Percentiles rank a stretch among this genome's conserved stretches.
Conservation (phyloP, 2,113 vertebrate species). For the Campylomormyrus tamandua region DNA sequence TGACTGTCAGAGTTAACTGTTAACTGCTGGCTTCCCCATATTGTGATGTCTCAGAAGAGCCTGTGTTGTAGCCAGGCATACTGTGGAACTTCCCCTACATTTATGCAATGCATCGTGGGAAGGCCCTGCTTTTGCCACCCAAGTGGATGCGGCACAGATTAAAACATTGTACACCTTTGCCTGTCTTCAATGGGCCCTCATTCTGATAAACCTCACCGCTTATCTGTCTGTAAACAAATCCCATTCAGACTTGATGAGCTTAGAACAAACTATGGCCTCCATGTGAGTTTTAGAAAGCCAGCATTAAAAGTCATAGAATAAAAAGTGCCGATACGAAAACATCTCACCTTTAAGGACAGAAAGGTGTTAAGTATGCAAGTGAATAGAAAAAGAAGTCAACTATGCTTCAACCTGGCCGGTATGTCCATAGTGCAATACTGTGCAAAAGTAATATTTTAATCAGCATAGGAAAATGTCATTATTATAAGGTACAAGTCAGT, state of each 20-base stretch:
- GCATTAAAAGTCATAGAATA: conserved; percentile 6
- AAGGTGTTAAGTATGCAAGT: background rate
- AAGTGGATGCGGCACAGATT: conserved; percentile 3
- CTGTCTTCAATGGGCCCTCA: conserved; percentile 20
- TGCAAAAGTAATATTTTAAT: background rate
- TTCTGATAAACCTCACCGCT: conserved; percentile 21
- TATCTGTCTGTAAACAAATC: conserved; percentile 20
- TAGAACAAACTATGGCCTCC: background rate
- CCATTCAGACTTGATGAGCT: conserved; percentile 5
- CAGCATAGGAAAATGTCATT: background rate
- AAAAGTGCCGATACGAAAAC: background rate
- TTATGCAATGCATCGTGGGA: background rate
- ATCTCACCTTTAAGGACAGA: background rate
- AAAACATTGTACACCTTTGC: conserved; percentile 22
- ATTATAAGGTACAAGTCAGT: background rate
- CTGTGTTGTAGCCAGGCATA: background rate
- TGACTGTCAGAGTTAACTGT: background rate
- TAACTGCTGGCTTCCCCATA: background rate
- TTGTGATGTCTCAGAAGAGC: background rate
- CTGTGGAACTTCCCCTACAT: background rate
- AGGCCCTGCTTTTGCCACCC: conserved; percentile 10
- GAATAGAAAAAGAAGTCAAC: background rate
- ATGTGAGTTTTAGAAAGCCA: background rate
- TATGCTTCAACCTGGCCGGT: background rate
- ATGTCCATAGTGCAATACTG: background rate